Conservation (phyloP, 1,140 invertebrate species). For the Drosophila simulans region DNA sequence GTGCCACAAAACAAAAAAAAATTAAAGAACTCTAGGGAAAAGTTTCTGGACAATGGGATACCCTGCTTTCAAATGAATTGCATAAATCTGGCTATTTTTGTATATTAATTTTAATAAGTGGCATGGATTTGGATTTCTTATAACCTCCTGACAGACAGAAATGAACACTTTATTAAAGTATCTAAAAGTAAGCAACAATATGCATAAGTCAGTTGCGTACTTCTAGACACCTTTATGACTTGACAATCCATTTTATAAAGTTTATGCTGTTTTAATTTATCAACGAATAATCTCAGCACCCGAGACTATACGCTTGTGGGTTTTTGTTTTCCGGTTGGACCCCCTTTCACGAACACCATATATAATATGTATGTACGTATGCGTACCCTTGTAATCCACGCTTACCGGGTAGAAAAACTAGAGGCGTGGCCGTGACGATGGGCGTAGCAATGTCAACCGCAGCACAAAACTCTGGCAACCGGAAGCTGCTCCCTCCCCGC, state of each 20-base stretch:
- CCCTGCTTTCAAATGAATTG: background rate
- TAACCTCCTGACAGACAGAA: too few relatives aligned
- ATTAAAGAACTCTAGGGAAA: background rate
- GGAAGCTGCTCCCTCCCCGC: conserved; percentile 30
- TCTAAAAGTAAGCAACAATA: too few relatives aligned
- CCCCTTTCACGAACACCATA: background rate
- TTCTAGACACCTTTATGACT: too few relatives aligned
- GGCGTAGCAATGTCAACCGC: conserved; percentile 74
- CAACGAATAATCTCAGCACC: too few relatives aligned
- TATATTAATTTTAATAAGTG: too few relatives aligned
- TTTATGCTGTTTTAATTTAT: too few relatives aligned
- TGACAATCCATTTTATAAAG: too few relatives aligned
- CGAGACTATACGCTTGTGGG: too few relatives aligned
- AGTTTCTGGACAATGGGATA: background rate
- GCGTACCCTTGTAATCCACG: conserved; percentile 5
- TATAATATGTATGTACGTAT: background rate
- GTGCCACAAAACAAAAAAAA: background rate
- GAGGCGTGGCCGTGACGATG: conserved; percentile 43
- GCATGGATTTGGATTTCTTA: too few relatives aligned
- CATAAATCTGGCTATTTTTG: background rate
- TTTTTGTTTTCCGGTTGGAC: too few relatives aligned
- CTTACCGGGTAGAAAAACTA: conserved; percentile 1
- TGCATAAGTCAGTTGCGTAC: too few relatives aligned
- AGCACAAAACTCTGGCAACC: conserved; percentile 57
- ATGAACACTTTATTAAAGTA: too few relatives aligned